These are phyloP conservation scores for Teinopalpus imperialis DNA, from an alignment of 2,888 invertebrate genomes.

Conservation along the genomic window DNA sequence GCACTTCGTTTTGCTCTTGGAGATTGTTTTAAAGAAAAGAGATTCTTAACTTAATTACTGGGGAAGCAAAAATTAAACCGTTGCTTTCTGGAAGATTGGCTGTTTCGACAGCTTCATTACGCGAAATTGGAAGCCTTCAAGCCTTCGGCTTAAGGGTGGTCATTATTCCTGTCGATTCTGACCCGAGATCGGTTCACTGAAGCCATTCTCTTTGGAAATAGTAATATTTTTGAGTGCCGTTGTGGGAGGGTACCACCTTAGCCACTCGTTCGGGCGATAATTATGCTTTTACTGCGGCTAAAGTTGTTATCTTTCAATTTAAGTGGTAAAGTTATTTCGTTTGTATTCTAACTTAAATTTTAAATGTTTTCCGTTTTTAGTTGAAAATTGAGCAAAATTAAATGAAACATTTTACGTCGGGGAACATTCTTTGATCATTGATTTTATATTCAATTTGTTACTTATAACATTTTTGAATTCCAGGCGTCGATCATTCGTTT, in stretches of 20 bases:
- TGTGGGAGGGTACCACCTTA: background rate
- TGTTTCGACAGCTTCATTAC: slow-evolving; percentile 57
- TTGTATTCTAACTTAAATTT: background rate
- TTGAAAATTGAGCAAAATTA: background rate
- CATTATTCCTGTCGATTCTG: slow-evolving; percentile 42
- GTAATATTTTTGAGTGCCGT: slow-evolving; percentile 1
- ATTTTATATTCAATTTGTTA: background rate
- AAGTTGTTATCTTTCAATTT: slow-evolving; percentile 14
- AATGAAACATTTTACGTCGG: background rate
- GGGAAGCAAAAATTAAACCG: slow-evolving; percentile 37
- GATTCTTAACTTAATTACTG: slow-evolving; percentile 8
- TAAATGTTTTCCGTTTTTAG: slow-evolving; percentile 3
- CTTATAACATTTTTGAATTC: background rate
- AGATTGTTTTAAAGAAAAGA: slow-evolving; percentile 27
- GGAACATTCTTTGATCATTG: background rate
- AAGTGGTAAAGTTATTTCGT: slow-evolving; percentile 12
- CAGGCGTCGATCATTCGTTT: background rate
- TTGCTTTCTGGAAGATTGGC: slow-evolving; percentile 42
- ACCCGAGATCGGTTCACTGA: slow-evolving; percentile 12
- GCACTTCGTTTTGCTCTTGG: slow-evolving; percentile 2
- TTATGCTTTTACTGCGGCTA: slow-evolving; percentile 5
- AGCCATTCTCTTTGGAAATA: slow-evolving; percentile 14
- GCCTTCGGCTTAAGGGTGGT: slow-evolving; percentile 42
- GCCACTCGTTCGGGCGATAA: slow-evolving; percentile 9
- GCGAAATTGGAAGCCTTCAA: slow-evolving; percentile 44